A percentile compares a stretch with the other conserved stretches of the same genome.
Conservation (phyloP, 2,113 vertebrate species). For the Pica pica region DNA sequence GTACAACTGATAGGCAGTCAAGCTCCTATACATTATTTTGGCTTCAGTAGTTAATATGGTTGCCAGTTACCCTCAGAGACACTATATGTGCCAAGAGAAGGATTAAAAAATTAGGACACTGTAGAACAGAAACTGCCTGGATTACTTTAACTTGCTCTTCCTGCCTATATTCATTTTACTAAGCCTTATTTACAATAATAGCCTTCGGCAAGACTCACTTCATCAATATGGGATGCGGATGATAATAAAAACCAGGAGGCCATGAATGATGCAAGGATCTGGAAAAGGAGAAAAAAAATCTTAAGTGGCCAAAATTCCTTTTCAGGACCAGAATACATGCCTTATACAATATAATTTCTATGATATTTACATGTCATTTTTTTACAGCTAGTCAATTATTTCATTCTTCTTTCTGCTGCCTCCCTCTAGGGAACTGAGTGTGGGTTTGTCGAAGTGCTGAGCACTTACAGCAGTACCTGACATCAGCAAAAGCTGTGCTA, state of each 20-base stretch:
- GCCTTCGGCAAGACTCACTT: neutral
- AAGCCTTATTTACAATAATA: neutral
- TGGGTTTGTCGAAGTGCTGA: neutral
- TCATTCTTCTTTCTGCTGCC: neutral
- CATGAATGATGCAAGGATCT: neutral
- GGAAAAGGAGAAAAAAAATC: neutral
- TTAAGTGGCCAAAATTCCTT: neutral
- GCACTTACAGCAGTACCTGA: neutral
- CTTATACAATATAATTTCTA: neutral
- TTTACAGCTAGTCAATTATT: neutral
- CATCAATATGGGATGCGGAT: fast-evolving
- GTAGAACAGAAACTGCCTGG: neutral
- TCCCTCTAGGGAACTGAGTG: neutral
- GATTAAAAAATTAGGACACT: neutral
- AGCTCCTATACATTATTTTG: neutral
- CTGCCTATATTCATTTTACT: neutral
- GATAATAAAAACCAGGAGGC: neutral
- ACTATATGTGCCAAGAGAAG: neutral
- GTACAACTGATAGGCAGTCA: neutral
- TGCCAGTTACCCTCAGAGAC: neutral
- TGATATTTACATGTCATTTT: neutral
- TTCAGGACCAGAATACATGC: neutral
- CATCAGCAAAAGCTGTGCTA: neutral
- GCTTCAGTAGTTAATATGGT: neutral
- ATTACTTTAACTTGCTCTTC: neutral